phyloP scores from a whole-genome alignment of 2,797 vertebrate species.

The Chelidonichthys spinosus region DNA sequence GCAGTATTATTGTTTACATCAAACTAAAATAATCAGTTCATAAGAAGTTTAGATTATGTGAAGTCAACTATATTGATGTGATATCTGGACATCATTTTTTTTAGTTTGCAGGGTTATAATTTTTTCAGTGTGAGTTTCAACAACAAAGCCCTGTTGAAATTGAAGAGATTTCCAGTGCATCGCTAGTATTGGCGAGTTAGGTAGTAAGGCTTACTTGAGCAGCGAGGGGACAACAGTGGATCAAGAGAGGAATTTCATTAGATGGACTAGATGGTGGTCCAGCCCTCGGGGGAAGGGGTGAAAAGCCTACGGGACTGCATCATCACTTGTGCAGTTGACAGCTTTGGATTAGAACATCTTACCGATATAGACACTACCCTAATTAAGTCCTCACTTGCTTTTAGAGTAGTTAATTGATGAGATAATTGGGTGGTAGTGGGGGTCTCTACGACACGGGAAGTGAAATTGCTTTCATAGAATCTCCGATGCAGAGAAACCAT shows the following conservation, averaged over 20 bases:
- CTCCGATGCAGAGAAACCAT: slow-evolving; percentile 59
- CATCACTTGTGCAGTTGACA: slow-evolving; percentile 72
- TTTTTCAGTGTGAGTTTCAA: slow-evolving; percentile 38
- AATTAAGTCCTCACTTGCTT: slow-evolving; percentile 79
- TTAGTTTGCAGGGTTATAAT: too few species aligned
- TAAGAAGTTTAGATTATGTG: too few species aligned
- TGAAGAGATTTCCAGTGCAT: slow-evolving; percentile 44
- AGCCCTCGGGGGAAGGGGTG: slow-evolving; percentile 54
- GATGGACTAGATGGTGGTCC: slow-evolving; percentile 54
- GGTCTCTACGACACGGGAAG: slow-evolving; percentile 69
- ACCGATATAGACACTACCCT: slow-evolving; percentile 71
- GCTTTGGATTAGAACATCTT: slow-evolving; percentile 70
- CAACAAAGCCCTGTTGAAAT: slow-evolving; percentile 50
- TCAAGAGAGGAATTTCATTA: slow-evolving; percentile 63
- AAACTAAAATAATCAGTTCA: too few species aligned
- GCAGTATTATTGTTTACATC: too few species aligned
- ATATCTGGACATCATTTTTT: too few species aligned
- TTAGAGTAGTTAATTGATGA: slow-evolving; percentile 82
- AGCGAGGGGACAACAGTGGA: slow-evolving; percentile 54
- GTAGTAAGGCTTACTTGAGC: slow-evolving; percentile 41
- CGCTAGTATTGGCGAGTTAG: slow-evolving; percentile 34
- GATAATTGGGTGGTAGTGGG: slow-evolving; percentile 79
- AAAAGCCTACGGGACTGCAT: slow-evolving; percentile 49
- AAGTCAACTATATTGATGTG: too few species aligned
- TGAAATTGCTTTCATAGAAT: slow-evolving; percentile 70